Evolutionary conservation across 2,888 invertebrate species (phyloP).

Genomic region (Dasypolia templi): DNA sequence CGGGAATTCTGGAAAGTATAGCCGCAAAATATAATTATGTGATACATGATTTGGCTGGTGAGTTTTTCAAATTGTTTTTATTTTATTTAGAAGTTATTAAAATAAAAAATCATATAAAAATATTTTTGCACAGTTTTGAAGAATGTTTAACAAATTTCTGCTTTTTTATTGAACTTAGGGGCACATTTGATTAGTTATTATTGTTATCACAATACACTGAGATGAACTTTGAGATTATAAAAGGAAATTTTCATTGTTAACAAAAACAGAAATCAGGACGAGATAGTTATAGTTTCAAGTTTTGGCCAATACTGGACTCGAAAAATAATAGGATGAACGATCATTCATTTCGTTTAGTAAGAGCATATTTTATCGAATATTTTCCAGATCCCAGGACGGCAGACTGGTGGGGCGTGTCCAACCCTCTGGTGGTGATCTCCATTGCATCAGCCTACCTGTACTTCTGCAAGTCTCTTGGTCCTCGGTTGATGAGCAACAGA

Average conservation of each 20-base stretch:
- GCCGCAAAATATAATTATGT: slow-evolving; percentile 67
- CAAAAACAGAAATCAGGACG: too few species aligned
- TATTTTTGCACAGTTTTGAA: not conserved
- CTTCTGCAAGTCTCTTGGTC: slow-evolving; percentile 60
- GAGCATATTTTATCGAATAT: not conserved
- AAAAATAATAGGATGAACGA: too few species aligned
- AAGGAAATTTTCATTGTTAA: too few species aligned
- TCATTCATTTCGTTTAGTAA: not conserved
- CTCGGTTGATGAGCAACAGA: slow-evolving; percentile 90
- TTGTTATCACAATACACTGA: too few species aligned
- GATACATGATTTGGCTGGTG: slow-evolving; percentile 71
- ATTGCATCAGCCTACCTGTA: slow-evolving; percentile 52
- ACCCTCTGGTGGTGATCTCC: slow-evolving; percentile 53
- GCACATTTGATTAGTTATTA: too few species aligned
- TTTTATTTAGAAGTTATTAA: not conserved
- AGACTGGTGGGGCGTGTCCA: slow-evolving; percentile 64
- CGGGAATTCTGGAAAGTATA: slow-evolving; percentile 55
- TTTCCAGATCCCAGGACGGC: slow-evolving; percentile 68
- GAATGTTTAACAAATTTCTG: not conserved
- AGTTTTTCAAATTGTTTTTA: slow-evolving; percentile 45
- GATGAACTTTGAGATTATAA: too few species aligned
- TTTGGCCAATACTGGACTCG: too few species aligned
- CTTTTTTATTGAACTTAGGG: not conserved
- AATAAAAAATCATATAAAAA: not conserved
- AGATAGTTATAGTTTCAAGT: not conserved